These are phyloP conservation scores for Rattus norvegicus DNA, from an alignment of 2,113 vertebrate species.

Conservation along the genomic window DNA sequence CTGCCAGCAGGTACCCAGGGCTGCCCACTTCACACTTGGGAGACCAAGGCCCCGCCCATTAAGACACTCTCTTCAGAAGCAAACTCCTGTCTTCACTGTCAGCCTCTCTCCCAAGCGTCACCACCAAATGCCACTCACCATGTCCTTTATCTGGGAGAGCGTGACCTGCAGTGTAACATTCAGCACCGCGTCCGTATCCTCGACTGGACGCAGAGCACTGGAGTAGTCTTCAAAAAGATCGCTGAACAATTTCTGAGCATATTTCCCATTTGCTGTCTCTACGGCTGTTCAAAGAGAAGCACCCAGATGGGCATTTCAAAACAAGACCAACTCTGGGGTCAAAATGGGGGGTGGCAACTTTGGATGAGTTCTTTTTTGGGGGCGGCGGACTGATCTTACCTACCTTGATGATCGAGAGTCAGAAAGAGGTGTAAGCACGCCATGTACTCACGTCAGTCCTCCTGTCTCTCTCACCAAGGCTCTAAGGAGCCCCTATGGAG, in stretches of 20 bases:
- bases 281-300: conserved; percentile 85
- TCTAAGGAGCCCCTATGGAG: neutral
- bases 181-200: conserved; percentile 95
- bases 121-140: conserved; percentile 88
- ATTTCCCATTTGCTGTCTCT: conserved; percentile 93
- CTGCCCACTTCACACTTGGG: neutral
- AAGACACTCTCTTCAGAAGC: neutral
- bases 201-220: conserved; percentile 94
- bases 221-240: conserved; percentile 96
- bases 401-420: neutral
- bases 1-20: neutral
- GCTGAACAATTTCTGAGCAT: conserved; percentile 94
- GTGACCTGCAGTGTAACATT: conserved; percentile 98
- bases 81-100: neutral
- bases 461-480: neutral
- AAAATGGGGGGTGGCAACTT: neutral
- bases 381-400: no score
- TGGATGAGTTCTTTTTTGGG: neutral
- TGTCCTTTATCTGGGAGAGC: conserved; percentile 98
- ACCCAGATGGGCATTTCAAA: neutral
- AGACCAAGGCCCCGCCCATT: neutral
- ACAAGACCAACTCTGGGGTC: neutral
- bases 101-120: neutral
- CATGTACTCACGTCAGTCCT: neutral
- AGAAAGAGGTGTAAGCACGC: neutral